Base-by-base conservation (phyloP, 2,888 invertebrate genomes). In the Nasonia oneida region DNA sequence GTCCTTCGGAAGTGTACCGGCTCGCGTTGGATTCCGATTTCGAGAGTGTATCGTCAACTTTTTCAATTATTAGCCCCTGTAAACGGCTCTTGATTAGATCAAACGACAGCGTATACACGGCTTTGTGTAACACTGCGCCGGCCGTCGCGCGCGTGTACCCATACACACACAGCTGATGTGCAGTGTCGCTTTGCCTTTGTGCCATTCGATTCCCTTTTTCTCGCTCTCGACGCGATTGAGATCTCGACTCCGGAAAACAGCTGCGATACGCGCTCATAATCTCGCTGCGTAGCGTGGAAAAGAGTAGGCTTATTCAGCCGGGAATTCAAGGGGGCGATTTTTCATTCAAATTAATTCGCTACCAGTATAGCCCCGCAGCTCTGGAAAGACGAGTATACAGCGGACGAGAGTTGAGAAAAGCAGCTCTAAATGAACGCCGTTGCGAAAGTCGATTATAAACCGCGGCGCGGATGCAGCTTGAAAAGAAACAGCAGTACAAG, bases 381-480 rank as follows among this genome's bases (percentile, higher is more conserved):
- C 23, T 29, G 23, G 61, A 61, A 61, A 6, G 37, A 37, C 29
- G 29, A 29, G 29, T 29, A 29, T 29, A 29, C 29, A 29, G 29
- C 29, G 29, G 29, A 0, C 29, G 29, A 29, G 29, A 29, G 29
- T 33, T 67, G 23, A 29, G 33, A 67, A 29, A 77, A 83, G 37
- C 37, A 42, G 57, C 70, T 53, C n/a, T 29, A 76, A 83, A 83
- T 15, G 70, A 83, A 70, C 76, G 61, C 83, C 50, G 39, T 18
- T 73, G 74, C 84, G 50, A 39, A 79, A 75, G 84, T 84, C 80
- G 74, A 84, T 84, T 80, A 75, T 70, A 75, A 39, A 15, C 37
- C 29, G 73, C n/a, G 42, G 50, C 14, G 29, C 8, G 42, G 1
- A 29, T 5, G 29, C 29, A 42, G 61, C 53, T 6, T 18, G 83